Evolutionary conservation across 2,888 invertebrate species (phyloP), one percentile per base, ranked within the genome.

Genomic region (Andrena minutula): DNA sequence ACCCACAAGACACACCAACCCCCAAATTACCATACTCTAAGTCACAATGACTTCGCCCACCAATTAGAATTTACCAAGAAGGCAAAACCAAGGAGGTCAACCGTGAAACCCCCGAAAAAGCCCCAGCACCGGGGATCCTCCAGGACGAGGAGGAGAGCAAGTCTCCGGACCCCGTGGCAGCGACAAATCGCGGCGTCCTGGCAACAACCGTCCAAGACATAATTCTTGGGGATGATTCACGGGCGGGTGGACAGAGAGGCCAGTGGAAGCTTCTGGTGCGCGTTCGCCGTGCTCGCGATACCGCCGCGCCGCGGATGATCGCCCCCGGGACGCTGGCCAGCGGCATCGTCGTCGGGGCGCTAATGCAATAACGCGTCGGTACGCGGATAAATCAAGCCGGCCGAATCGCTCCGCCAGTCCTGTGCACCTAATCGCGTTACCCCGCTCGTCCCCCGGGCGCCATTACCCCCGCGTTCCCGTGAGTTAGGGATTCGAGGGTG

Each of bases 281-380:
- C 51, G 51, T 20, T 51, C 20, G 51, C n/a, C 51, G 76, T 28
- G 61, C 74, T 80, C 74, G 80, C 64, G 84, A 71, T 64, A 65
- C 64, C 63, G 74, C 71, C 75, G 81, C 41, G 41, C 41, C 41
- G 56, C 20, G 70, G 53, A 71, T 80, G 41, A 41, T 41, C 75
- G 71, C 53, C 77, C 65, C 66, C 70, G 75, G 81, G 71, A 85
- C 79, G 82, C 32, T 75, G 82, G 87, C 79, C 82, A 79, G 78
- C 76, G 68, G 75, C 79, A 61, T 82, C 79, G 79, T 76, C 85
- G 86, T 82, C 87, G 89, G 92, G 90, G 91, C 89, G 91, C 91
- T 93, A 93, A 93, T 93, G 92, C 92, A 93, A 93, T 93, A 93
- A 93, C 91, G 90, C 87, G 88, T 88, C 86, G 90, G 92, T 89